Evolutionary conservation across 2,797 vertebrate genomes (phyloP), one percentile per base, ranked within the genome.

Genomic region (Sebastes steindachneri): DNA sequence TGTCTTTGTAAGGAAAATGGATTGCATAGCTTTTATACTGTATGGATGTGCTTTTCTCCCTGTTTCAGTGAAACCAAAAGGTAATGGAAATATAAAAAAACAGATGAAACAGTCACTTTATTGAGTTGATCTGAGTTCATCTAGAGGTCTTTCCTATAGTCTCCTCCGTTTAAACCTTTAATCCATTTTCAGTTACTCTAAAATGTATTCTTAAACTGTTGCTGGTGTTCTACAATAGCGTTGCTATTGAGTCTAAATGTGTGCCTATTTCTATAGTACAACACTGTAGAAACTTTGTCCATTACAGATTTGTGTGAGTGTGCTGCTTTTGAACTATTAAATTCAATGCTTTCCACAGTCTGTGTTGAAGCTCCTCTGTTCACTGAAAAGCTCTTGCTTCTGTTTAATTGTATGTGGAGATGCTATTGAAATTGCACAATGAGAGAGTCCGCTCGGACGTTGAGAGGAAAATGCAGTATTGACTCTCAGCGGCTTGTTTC

Each of bases 251-350:
- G 79, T 83, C 41, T 80, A 68, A 81, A 68, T 72, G 73, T 87
- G 90, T 91, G 87, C 87, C 87, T 92, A 48, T 73, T 86, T 91
- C 81, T 86, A 83, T 77, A 64, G 76, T 76, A 12, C 45, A 71
- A 45, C 29, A 69, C 68, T 48, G 45, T n/a, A 19, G 45, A 48
- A 48, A 48, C 26, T 67, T 35, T 73, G 63, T 90, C 54, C 79
- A 25, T 68, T 70, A 23, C 57, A 73, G 2, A 86, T 76, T 14
- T 63, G 85, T 92, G 83, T 78, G 82, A 83, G 68, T 90, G 89
- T 84, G 72, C 80, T 82, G 71, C 72, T 87, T 84, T 81, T 85
- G n/a, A 88, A 74, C 75, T 54, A 94, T 82, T 92, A 94, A 94
- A 94, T 54, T 65, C 67, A 71, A 79, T 84, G 82, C 82, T 88